Percentiles rank a stretch among this genome's conserved stretches.
These are phyloP conservation scores for Gobio gobio DNA, from an alignment of 2,113 vertebrate genomes.

Conservation along the genomic window DNA sequence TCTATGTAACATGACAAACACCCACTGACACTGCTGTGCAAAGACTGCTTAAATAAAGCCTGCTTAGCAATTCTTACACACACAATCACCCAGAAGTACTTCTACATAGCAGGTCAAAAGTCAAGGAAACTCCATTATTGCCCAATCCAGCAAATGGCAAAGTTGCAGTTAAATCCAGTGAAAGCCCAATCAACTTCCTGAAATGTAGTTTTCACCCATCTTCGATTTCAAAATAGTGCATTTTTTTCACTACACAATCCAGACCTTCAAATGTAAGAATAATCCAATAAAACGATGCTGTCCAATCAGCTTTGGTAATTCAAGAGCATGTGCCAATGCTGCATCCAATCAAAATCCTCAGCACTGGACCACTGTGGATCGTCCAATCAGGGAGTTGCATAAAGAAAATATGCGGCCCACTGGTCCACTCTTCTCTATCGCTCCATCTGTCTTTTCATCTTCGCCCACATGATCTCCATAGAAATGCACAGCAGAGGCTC, in stretches of 20 bases:
- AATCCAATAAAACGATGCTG: constrained; percentile 28
- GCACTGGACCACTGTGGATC: not conserved
- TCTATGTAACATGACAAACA: not conserved
- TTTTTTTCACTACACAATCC: not conserved
- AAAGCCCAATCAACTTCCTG: not conserved
- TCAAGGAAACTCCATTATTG: constrained; percentile 18
- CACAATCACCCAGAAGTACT: constrained; percentile 15
- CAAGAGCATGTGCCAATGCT: not conserved
- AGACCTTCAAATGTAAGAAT: constrained; percentile 30
- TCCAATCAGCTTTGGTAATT: constrained; percentile 33
- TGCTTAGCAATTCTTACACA: not conserved
- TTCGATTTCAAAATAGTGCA: not conserved
- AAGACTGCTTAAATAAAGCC: constrained; percentile 1
- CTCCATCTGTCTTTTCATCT: constrained; percentile 12
- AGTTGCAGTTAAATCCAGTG: not conserved
- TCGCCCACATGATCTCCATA: constrained; percentile 37
- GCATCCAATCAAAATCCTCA: constrained; percentile 18
- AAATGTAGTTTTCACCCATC: not conserved
- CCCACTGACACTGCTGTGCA: not conserved
- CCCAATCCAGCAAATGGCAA: not conserved
- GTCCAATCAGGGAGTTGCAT: constrained; percentile 23
- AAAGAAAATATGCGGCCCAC: not conserved
- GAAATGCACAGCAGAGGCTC: constrained; percentile 36
- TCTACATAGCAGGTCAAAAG: constrained; percentile 23
- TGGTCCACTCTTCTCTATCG: constrained; percentile 23